Evolutionary conservation across 92 coral and sea anemone species (phyloP).

Genomic region (Bergia puertoricense): DNA sequence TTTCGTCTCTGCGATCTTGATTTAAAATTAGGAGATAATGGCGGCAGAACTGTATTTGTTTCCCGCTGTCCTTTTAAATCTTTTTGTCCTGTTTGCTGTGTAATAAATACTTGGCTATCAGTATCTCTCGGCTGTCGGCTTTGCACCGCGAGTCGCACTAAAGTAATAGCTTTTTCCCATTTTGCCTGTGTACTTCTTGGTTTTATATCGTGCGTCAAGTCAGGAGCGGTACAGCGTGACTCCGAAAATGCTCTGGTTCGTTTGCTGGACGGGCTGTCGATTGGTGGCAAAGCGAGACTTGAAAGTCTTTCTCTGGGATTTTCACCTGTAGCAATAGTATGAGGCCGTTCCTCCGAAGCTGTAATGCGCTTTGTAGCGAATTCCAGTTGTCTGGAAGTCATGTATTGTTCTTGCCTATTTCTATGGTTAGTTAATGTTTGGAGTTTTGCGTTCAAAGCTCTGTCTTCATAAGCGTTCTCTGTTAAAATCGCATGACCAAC

Average conservation of each 20-base stretch:
- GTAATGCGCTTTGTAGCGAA: conserved; percentile 80
- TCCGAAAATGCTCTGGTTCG: conserved; percentile 3
- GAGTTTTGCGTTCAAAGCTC: conserved; percentile 73
- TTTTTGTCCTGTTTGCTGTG: conserved; percentile 33
- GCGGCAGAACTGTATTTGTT: conserved; percentile 21
- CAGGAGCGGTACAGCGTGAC: neutral
- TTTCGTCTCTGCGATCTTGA: conserved; percentile 42
- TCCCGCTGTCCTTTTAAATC: neutral
- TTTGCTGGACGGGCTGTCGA: conserved; percentile 27
- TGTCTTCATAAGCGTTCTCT: conserved; percentile 91
- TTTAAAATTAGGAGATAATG: conserved; percentile 29
- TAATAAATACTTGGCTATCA: conserved; percentile 43
- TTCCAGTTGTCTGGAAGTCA: conserved; percentile 84
- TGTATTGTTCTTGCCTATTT: conserved; percentile 76
- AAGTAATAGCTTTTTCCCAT: conserved; percentile 84
- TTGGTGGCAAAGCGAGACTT: conserved; percentile 60
- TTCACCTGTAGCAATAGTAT: conserved; percentile 50
- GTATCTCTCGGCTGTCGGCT: conserved; percentile 49
- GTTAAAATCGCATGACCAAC: conserved; percentile 85
- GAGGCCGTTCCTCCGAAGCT: conserved; percentile 81
- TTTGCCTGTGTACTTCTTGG: conserved; percentile 40
- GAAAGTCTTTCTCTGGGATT: conserved; percentile 4
- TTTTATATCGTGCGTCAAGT: neutral
- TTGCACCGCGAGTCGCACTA: conserved; percentile 73
- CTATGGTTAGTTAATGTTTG: conserved; percentile 62